These are phyloP conservation scores for Lampropteryx suffumata DNA, from an alignment of 2,888 invertebrate genomes.

Conservation along the genomic window DNA sequence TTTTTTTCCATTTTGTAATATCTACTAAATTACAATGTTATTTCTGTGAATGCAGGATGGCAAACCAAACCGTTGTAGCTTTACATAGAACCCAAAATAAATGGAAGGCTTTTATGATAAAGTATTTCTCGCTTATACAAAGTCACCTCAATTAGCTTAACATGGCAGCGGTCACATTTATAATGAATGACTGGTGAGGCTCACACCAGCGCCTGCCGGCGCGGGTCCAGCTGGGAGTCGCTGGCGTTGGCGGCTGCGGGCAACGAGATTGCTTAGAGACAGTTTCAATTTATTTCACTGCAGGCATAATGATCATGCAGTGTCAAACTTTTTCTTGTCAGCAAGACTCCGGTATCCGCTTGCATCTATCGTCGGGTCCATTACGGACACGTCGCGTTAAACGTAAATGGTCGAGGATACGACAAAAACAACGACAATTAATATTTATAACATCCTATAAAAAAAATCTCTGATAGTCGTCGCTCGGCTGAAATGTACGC, in stretches of 20 bases:
- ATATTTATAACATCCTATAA: conserved; percentile 42
- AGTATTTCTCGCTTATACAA: not conserved
- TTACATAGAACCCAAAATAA: not conserved
- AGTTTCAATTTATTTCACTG: no score
- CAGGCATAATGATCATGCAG: no score
- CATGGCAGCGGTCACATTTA: not conserved
- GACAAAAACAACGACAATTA: conserved; percentile 45
- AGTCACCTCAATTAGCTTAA: not conserved
- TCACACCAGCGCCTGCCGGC: no score
- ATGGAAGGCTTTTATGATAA: conserved; percentile 4
- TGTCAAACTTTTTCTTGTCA: no score
- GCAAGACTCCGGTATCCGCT: conserved; percentile 36
- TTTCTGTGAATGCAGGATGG: no score
- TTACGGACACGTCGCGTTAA: conserved; percentile 26
- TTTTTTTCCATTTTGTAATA: no score
- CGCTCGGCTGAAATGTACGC: conserved; percentile 47
- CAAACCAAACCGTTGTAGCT: not conserved
- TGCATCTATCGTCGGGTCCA: conserved; percentile 28
- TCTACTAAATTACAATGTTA: no score
- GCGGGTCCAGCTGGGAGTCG: no score
- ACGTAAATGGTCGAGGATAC: conserved; percentile 33
- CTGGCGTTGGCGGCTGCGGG: no score
- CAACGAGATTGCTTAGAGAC: no score
- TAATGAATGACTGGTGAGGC: no score
- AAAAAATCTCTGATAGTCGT: conserved; percentile 40